Evolutionary conservation across 2,113 vertebrate species (phyloP).

Genomic region (Rhipidura dahli): DNA sequence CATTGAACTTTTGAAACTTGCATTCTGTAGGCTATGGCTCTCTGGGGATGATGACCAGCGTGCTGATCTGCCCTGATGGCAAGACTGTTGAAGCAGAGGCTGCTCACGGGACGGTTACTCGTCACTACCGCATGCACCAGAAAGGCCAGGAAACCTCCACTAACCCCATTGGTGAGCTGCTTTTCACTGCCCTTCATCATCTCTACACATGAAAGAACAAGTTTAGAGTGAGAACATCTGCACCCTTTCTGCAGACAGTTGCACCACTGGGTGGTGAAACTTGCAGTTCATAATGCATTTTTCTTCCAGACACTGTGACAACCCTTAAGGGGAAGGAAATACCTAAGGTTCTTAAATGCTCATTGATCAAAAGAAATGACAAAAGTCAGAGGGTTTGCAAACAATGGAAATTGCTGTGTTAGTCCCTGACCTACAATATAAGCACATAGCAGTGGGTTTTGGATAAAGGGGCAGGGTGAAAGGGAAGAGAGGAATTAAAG

Average conservation of each 20-base stretch:
- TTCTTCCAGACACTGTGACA: background rate
- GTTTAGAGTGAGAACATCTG: background rate
- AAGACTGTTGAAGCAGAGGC: conserved; percentile 96
- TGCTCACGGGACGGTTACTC: conserved; percentile 94
- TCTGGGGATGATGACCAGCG: conserved; percentile 98
- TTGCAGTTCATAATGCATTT: background rate
- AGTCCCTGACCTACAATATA: background rate
- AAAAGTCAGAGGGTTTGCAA: background rate
- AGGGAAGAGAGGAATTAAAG: background rate
- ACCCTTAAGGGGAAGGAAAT: background rate
- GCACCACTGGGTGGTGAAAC: background rate
- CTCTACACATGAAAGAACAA: background rate
- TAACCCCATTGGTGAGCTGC: conserved; percentile 90
- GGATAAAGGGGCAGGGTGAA: background rate
- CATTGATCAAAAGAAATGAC: background rate
- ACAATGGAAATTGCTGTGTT: background rate
- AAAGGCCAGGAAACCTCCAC: conserved; percentile 98
- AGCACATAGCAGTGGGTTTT: background rate
- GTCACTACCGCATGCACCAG: conserved; percentile 94
- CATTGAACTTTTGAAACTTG: background rate
- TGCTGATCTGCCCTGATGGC: conserved; percentile 94
- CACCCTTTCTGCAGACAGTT: background rate
- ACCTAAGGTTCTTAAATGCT: background rate
- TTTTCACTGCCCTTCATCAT: background rate
- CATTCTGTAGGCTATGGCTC: conserved; percentile 88